Evolutionary conservation across 1,140 invertebrate genomes (phyloP).

Genomic region (Bombus impatiens): DNA sequence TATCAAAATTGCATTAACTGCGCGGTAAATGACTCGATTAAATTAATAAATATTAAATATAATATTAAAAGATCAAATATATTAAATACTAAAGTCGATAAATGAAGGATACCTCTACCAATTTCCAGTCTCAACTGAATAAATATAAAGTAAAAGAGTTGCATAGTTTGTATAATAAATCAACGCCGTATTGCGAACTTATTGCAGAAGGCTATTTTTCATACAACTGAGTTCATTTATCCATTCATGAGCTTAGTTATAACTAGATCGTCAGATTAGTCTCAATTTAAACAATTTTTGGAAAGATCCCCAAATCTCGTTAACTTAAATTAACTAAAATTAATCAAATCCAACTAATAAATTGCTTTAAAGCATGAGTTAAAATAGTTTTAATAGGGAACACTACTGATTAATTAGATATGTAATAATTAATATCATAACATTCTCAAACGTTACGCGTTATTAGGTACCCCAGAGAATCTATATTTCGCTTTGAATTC

Average conservation of each 20-base stretch:
- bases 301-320: too few relatives aligned
- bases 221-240: neutral
- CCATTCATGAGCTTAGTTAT: neutral
- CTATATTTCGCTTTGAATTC: neutral
- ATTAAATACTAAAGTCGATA: neutral
- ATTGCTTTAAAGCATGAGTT: neutral
- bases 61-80: too few relatives aligned
- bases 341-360: neutral
- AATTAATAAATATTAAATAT: too few relatives aligned
- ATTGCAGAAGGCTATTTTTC: neutral
- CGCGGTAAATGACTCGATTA: neutral
- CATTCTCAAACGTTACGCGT: neutral
- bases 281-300: too few relatives aligned
- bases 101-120: neutral
- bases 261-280: too few relatives aligned
- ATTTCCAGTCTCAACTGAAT: neutral
- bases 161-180: neutral
- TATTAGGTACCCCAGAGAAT: neutral
- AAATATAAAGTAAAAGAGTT: neutral
- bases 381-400: neutral
- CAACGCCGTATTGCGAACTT: neutral
- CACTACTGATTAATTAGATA: neutral
- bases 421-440: neutral
- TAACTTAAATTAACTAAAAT: neutral
- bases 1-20: neutral